Conservation (phyloP, 1,140 invertebrate species). For the Linepithema humile region DNA sequence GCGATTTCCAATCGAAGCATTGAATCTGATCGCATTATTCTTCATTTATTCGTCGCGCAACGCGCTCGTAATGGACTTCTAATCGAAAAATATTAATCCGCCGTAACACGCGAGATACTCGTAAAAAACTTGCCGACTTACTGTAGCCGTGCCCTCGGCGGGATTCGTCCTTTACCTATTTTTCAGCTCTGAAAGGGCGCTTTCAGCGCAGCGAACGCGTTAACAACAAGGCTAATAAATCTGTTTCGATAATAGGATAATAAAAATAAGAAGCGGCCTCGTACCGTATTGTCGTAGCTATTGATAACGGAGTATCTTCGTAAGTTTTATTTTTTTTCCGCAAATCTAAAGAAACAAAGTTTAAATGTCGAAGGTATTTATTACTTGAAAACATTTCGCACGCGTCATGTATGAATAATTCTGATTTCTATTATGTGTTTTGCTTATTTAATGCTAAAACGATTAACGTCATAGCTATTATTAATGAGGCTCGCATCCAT, state of each 20-base stretch:
- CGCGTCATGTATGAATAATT: background rate
- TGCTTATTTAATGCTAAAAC: background rate
- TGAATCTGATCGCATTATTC: slow-evolving; percentile 65
- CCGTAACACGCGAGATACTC: background rate
- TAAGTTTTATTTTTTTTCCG: background rate
- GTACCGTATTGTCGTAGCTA: slow-evolving; percentile 4
- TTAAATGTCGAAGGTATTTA: background rate
- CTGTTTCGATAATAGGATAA: background rate
- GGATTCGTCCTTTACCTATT: slow-evolving; percentile 3
- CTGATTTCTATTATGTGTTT: background rate
- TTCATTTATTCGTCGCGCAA: slow-evolving; percentile 48
- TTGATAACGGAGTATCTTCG: background rate
- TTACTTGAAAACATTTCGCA: slow-evolving; percentile 2
- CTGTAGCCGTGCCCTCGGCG: background rate
- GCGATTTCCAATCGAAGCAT: slow-evolving; percentile 65
- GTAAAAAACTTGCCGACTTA: slow-evolving; percentile 12
- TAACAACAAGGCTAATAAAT: slow-evolving; percentile 40
- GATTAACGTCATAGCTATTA: background rate
- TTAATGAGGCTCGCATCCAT: background rate
- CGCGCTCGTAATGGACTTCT: slow-evolving; percentile 63
- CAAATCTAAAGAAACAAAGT: background rate
- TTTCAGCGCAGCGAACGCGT: background rate
- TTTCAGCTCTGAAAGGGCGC: background rate
- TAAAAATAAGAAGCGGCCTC: background rate
- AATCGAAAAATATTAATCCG: slow-evolving; percentile 74